Conservation (phyloP, 2,888 invertebrate species). For the Agelastica alni region DNA sequence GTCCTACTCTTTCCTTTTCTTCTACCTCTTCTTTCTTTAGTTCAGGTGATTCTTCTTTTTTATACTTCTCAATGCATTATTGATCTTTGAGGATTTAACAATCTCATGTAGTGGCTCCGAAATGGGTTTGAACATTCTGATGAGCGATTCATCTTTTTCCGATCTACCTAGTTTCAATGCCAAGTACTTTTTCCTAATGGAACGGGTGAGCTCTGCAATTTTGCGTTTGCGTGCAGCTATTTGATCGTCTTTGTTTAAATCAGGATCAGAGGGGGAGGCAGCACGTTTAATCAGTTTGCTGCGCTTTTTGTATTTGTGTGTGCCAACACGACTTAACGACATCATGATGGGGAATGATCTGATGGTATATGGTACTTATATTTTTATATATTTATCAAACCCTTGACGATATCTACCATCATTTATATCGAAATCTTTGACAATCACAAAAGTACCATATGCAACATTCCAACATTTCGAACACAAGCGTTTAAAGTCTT, state of each 20-base stretch:
- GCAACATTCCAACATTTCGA: not conserved
- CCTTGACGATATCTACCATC: conserved; percentile 15
- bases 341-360: not conserved
- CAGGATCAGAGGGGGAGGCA: not conserved
- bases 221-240: not conserved
- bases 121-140: not conserved
- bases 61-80: too few relatives aligned
- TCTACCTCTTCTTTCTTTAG: too few relatives aligned
- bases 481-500: not conserved
- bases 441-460: too few relatives aligned
- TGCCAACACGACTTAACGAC: not conserved
- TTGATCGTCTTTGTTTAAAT: not conserved
- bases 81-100: too few relatives aligned
- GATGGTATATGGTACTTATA: not conserved
- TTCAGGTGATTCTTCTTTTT: too few relatives aligned
- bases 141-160: not conserved
- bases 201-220: not conserved
- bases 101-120: not conserved
- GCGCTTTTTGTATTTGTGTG: not conserved
- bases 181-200: not conserved
- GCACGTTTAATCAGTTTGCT: not conserved
- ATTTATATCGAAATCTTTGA: too few relatives aligned
- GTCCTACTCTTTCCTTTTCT: too few relatives aligned
- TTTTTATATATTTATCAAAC: conserved; percentile 20
- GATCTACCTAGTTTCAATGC: not conserved